Evolutionary conservation across 1,140 invertebrate species (phyloP).

Genomic region (Nasonia longicornis): DNA sequence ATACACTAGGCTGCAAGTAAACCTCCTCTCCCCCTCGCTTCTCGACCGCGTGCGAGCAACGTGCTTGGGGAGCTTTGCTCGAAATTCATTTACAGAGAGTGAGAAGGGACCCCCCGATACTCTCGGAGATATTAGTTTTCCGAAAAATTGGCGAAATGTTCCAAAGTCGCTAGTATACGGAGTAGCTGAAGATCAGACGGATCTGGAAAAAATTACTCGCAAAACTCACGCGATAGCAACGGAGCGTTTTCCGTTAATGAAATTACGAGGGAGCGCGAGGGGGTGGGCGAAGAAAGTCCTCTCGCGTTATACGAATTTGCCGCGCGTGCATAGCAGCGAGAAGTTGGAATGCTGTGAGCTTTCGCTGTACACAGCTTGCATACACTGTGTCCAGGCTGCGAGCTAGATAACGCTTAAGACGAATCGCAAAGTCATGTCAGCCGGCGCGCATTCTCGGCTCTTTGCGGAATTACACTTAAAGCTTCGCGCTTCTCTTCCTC

Average conservation of each 20-base stretch:
- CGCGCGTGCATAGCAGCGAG: constrained; percentile 3
- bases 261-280: background rate
- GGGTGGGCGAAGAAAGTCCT: background rate
- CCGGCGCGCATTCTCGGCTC: constrained; percentile 19
- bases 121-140: background rate
- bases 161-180: too few relatives aligned
- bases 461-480: constrained; percentile 38
- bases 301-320: constrained; percentile 21
- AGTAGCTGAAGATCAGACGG: too few relatives aligned
- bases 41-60: background rate
- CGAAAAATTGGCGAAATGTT: background rate
- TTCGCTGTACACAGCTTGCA: background rate
- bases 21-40: background rate
- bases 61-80: background rate
- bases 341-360: constrained; percentile 18
- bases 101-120: background rate
- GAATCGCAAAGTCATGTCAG: constrained; percentile 38
- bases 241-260: constrained; percentile 11
- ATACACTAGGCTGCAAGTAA: background rate
- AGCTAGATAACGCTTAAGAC: constrained; percentile 40
- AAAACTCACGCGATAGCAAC: background rate
- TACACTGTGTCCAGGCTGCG: constrained; percentile 26
- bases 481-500: background rate
- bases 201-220: too few relatives aligned
- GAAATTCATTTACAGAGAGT: background rate